phyloP scores from a whole-genome alignment of 2,113 vertebrate species.

The Myotis brandtii region DNA sequence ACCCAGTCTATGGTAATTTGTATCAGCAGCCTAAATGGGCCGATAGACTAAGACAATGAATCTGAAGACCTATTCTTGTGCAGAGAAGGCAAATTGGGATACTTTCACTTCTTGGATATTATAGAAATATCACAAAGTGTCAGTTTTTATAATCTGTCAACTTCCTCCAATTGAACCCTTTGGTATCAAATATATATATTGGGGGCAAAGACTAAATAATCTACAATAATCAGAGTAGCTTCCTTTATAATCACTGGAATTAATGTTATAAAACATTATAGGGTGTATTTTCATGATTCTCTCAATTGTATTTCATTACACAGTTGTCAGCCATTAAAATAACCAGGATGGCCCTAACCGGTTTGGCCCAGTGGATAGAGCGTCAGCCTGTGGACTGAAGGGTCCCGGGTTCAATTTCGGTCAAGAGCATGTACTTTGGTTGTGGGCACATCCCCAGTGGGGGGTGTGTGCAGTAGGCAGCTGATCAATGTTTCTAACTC shows the following conservation, averaged over 20 bases:
- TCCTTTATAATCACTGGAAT: neutral
- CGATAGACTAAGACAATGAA: neutral
- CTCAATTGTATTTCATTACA: neutral
- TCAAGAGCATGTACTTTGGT: too few species aligned
- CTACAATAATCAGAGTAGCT: neutral
- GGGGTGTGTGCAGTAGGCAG: too few species aligned
- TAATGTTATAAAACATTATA: neutral
- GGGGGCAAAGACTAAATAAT: neutral
- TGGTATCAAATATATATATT: neutral
- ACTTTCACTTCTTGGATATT: neutral
- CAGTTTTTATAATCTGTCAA: neutral
- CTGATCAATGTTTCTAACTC: too few species aligned
- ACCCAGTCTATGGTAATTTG: neutral
- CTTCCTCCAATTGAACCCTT: neutral
- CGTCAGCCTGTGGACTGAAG: too few species aligned
- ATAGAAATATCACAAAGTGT: neutral
- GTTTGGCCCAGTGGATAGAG: too few species aligned
- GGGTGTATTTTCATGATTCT: neutral
- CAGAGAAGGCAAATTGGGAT: neutral
- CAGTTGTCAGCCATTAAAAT: neutral
- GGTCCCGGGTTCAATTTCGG: too few species aligned
- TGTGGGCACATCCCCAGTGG: too few species aligned
- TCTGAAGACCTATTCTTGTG: neutral
- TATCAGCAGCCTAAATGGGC: neutral
- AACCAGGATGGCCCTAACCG: neutral